Conservation (phyloP, 2,888 invertebrate species). For the Palloptera scutellata region DNA sequence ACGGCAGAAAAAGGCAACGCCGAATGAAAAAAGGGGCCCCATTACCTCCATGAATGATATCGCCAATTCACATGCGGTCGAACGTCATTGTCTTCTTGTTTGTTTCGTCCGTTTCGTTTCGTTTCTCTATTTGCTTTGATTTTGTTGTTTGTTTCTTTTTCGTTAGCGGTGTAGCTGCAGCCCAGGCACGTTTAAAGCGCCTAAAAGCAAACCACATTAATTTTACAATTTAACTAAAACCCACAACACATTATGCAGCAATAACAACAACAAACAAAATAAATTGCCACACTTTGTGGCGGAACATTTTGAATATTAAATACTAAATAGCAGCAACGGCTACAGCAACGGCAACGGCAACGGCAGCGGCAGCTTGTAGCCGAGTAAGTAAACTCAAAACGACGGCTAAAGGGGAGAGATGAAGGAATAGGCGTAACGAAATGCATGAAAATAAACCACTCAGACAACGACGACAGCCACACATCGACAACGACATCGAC, state of each 20-base stretch:
- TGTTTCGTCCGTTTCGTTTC: background rate
- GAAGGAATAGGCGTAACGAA: background rate
- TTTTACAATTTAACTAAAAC: conserved; percentile 40
- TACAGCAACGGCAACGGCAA: conserved; percentile 4
- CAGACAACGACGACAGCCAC: conserved; percentile 6
- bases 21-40: background rate
- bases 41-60: conserved; percentile 17
- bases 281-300: conserved; percentile 24
- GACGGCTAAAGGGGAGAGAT: background rate
- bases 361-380: conserved; percentile 9
- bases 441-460: background rate
- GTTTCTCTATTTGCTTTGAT: too few relatives aligned
- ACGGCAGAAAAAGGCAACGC: background rate
- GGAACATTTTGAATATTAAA: conserved; percentile 41
- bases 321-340: conserved; percentile 35
- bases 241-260: conserved; percentile 34
- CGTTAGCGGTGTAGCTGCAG: too few relatives aligned
- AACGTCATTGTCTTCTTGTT: background rate
- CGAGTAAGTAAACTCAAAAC: background rate
- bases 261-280: conserved; percentile 26
- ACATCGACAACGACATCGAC: background rate
- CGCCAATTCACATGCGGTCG: conserved; percentile 20
- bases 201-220: conserved; percentile 33
- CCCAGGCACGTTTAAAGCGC: background rate
- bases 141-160: background rate